Base-by-base conservation (phyloP, 2,888 invertebrate species). In the Tenthredo scrophulariae region DNA sequence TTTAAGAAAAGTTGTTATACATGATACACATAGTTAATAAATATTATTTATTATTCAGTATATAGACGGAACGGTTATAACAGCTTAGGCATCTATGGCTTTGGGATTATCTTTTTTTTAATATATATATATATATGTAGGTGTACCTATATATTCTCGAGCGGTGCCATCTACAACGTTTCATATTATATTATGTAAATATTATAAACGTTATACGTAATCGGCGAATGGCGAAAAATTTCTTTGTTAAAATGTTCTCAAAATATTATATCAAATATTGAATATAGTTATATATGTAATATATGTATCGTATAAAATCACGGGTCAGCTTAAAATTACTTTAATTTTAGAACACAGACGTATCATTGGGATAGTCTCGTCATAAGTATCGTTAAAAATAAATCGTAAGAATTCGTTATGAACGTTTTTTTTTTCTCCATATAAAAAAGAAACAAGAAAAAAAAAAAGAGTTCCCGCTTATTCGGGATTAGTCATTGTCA, bases 241-340 rank as follows among this genome's bases (percentile, higher is more conserved):
- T n/a, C 9, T 54, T 33, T n/a, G 15, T 29, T 18, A 77, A 77
- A 29, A 77, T 77, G 54, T 50, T 77, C 50, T 77, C 50, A 54
- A 77, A 77, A 77, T 77, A 77, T 77, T 29, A 26, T 77, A 77
- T 77, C 50, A 77, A 77, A 77, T 77, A 77, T 77, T 77, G 29
- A 54, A 77, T 77, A 77, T 40, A 43, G 29, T 40, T 13, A 40
- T 22, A 22, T 40, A 37, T 70, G 18, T 70, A 70, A 37, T 37
- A 29, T 70, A 18, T 70, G 26, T 67, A 67, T 70, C 70, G 70
- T 70, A 70, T 70, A 75, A 75, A 62, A 62, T 62, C 62, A 62
- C 62, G 62, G 26, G 62, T 22, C 4, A 33, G 54, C 75, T 75
- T 75, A 77, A 54, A 15, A 29, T 77, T 77, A 54, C 29, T 18